Conservation (phyloP, 2,797 vertebrate species). For the Dermochelys coriacea region DNA sequence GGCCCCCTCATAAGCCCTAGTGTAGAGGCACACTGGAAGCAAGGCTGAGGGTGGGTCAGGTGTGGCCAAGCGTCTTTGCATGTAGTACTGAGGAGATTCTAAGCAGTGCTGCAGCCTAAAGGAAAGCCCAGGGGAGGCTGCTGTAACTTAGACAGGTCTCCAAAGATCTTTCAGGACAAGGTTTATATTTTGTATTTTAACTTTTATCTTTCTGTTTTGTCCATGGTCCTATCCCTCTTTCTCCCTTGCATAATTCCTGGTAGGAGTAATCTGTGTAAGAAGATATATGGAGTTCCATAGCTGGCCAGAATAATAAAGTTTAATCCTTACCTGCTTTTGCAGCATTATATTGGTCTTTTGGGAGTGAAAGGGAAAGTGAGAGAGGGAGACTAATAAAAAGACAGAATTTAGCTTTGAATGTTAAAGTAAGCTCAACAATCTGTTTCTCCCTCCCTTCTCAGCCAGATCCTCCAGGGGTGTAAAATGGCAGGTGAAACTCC, state of each 20-base stretch:
- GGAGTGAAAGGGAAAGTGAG: neutral
- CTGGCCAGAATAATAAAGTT: neutral
- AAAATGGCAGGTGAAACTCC: neutral
- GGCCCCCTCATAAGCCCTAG: neutral
- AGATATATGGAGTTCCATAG: neutral
- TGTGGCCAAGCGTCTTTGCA: neutral
- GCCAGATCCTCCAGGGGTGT: neutral
- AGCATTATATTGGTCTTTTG: neutral
- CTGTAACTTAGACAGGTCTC: neutral
- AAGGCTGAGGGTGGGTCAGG: neutral
- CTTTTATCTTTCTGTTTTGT: neutral
- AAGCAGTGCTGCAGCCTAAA: neutral
- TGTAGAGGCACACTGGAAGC: neutral
- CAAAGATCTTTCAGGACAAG: neutral
- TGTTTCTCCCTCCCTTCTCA: neutral
- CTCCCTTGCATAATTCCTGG: neutral
- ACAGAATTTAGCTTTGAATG: neutral
- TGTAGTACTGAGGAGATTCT: neutral
- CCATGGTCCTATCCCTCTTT: neutral
- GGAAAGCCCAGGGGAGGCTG: neutral
- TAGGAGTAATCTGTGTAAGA: accelerated
- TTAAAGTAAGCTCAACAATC: neutral
- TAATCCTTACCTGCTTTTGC: accelerated
- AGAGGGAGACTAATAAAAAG: neutral
- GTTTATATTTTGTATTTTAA: neutral